Percentiles rank a stretch among this genome's conserved stretches.
These are phyloP conservation scores for Anoplius nigerrimus DNA, from an alignment of 2,888 invertebrate species.

Conservation along the genomic window DNA sequence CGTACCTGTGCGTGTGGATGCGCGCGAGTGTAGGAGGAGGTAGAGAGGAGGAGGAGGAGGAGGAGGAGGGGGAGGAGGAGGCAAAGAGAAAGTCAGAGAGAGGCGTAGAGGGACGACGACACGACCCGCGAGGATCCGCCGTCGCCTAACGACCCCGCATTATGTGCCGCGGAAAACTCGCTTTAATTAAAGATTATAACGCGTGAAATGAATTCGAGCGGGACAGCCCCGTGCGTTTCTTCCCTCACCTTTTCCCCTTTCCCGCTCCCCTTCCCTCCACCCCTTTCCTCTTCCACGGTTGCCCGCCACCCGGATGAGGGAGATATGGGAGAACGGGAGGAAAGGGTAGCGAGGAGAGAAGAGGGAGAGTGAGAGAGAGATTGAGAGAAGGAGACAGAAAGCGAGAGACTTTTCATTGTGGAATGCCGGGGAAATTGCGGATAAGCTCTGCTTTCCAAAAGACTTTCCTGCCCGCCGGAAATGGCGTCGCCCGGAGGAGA, in stretches of 20 bases:
- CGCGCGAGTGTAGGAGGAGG: neutral
- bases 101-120: slow-evolving; percentile 26
- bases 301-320: neutral
- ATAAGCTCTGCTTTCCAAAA: slow-evolving; percentile 28
- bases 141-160: slow-evolving; percentile 64
- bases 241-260: neutral
- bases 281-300: neutral
- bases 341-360: neutral
- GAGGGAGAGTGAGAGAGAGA: neutral
- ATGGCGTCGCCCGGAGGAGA: slow-evolving; percentile 9
- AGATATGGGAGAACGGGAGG: neutral
- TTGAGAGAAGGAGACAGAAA: neutral
- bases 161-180: slow-evolving; percentile 62
- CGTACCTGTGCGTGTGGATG: neutral
- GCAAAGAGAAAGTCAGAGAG: neutral
- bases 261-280: neutral
- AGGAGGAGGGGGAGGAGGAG: slow-evolving; percentile 14
- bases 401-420: slow-evolving; percentile 13
- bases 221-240: slow-evolving; percentile 37
- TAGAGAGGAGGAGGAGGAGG: slow-evolving; percentile 7
- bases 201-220: slow-evolving; percentile 67
- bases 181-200: slow-evolving; percentile 71
- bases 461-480: slow-evolving; percentile 19
- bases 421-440: slow-evolving; percentile 24
- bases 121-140: slow-evolving; percentile 45